Evolutionary conservation across 2,797 vertebrate genomes (phyloP).

Genomic region (Vireo griseus): DNA sequence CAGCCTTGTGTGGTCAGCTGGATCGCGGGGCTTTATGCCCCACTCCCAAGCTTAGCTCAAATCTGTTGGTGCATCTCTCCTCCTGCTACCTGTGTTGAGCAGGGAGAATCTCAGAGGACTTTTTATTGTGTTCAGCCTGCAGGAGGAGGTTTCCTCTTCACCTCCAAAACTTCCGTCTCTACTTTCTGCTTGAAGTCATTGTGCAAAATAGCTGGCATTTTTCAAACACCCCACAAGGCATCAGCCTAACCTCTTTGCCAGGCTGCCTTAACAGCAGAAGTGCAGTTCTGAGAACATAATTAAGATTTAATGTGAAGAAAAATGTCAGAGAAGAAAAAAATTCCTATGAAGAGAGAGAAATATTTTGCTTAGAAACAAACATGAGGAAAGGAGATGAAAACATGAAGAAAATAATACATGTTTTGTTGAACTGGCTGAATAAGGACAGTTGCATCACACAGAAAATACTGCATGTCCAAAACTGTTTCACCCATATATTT

Average conservation of each 20-base stretch:
- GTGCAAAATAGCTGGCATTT: not conserved
- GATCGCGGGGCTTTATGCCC: not conserved
- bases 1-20: not conserved
- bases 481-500: not conserved
- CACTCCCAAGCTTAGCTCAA: not conserved
- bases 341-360: not conserved
- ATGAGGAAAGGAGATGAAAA: not conserved
- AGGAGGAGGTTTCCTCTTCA: not conserved
- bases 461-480: not conserved
- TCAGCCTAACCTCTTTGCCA: not conserved
- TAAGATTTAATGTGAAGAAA: not conserved
- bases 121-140: not conserved
- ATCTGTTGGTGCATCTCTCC: accelerated
- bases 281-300: not conserved
- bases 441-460: not conserved
- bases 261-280: not conserved
- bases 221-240: not conserved
- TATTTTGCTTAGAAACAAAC: not conserved
- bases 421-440: not conserved
- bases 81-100: not conserved
- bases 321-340: not conserved
- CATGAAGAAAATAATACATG: not conserved
- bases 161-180: not conserved
- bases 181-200: not conserved
- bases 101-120: not conserved